phyloP scores from a whole-genome alignment of 2,888 invertebrate genomes.

The Aricia artaxerxes region DNA sequence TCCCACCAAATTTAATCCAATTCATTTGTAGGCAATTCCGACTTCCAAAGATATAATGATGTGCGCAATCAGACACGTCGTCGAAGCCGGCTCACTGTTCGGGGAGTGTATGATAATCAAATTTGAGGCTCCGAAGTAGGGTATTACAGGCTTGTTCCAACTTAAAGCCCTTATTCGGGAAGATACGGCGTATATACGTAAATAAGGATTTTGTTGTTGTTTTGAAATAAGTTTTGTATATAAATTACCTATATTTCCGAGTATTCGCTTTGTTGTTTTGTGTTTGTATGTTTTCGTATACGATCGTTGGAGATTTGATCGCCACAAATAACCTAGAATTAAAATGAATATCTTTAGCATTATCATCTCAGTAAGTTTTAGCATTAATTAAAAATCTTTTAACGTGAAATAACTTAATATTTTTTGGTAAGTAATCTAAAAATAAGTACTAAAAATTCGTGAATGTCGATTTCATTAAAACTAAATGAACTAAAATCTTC shows the following conservation, averaged over 20 bases:
- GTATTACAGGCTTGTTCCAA: constrained; percentile 64
- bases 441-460: no score
- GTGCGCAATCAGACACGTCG: constrained; percentile 42
- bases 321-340: neutral
- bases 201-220: constrained; percentile 30
- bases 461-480: neutral
- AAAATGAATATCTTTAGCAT: neutral
- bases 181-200: constrained; percentile 18
- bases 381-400: no score
- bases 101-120: constrained; percentile 71
- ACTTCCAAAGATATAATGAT: constrained; percentile 21
- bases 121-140: constrained; percentile 59
- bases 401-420: no score
- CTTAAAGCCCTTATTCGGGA: constrained; percentile 59
- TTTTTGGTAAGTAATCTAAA: no score
- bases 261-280: neutral
- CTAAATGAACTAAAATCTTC: neutral
- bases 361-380: no score
- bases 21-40: neutral
- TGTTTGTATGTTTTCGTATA: neutral
- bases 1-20: neutral
- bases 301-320: neutral
- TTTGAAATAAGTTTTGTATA: constrained; percentile 26
- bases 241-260: constrained; percentile 4
- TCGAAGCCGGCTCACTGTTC: constrained; percentile 47